Base-by-base conservation (phyloP, 2,113 vertebrate genomes). In the Oryzias woworae region DNA sequence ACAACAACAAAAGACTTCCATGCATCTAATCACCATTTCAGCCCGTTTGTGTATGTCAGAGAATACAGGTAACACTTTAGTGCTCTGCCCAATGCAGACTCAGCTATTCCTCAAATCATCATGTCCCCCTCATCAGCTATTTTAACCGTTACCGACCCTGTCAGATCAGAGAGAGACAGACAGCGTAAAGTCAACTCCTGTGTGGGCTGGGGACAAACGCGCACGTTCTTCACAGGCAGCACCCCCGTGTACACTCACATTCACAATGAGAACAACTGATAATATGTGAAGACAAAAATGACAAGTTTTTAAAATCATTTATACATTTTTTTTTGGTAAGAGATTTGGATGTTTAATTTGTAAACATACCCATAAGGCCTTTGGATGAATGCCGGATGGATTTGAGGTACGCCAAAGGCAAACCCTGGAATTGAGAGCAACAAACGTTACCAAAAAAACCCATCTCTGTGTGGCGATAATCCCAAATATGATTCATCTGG, bases 11-110 rank as follows among this genome's bases (percentile, higher is more conserved):
- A 81, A 82, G 94, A 95, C 94, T 93, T 95, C 94, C 96, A 97
- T 98, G 96, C 96, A 97, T 94, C 94, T 97, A 96, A 95, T 98
- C 96, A 98, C 96, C 96, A 95, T 97, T 95, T 95, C 93, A 92
- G 94, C 92, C 94, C 88, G 94, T 93, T 94, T 94, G 93, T 93
- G 93, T 78, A 87, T 94, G 94, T 95, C 94, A 95, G 93, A 95
- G 93, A 95, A 91, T 96, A 96, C 95, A 92, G 95, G 95, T 95
- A 96, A 98, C 93, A 95, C 92, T 90, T 90, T 88, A 90, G 85
- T n/a, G 83, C 84, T 90, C 85, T 95, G 94, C 91, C 95, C 95
- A 96, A 96, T 84, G 96, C 94, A 92, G 95, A 93, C 92, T 95
- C 94, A 95, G 95, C 95, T 96, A 97, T 95, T 98, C 95, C 94